phyloP scores from a whole-genome alignment of 1,140 invertebrate genomes.

The Musca domestica region DNA sequence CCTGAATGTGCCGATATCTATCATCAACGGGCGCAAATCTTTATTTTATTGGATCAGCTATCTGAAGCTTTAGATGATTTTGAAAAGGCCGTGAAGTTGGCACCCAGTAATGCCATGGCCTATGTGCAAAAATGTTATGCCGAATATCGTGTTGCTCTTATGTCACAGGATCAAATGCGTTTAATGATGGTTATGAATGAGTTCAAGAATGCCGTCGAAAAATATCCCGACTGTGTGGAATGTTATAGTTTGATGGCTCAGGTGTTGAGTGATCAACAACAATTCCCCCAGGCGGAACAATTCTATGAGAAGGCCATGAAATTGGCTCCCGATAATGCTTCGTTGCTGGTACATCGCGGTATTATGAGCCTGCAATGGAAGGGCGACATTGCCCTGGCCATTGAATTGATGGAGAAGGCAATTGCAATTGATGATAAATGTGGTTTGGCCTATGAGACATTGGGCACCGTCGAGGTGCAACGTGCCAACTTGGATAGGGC shows the following conservation, averaged over 20 bases:
- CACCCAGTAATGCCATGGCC: conserved; percentile 79
- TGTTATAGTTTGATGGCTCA: conserved; percentile 80
- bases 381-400: conserved; percentile 75
- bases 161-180: conserved; percentile 58
- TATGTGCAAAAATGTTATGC: conserved; percentile 85
- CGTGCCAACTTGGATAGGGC: conserved; percentile 72
- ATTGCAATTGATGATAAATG: conserved; percentile 87
- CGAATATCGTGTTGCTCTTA: conserved; percentile 69
- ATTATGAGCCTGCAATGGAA: conserved; percentile 80
- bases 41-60: conserved; percentile 77
- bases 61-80: conserved; percentile 80
- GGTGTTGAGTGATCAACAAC: conserved; percentile 78
- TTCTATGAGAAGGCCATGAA: conserved; percentile 79
- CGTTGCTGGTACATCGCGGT: conserved; percentile 82
- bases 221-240: conserved; percentile 82
- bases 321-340: conserved; percentile 82
- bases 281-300: conserved; percentile 77
- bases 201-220: conserved; percentile 73
- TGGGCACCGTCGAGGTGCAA: conserved; percentile 92
- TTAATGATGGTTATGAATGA: conserved; percentile 63
- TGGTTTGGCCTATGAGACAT: conserved; percentile 91
- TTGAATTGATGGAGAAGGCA: conserved; percentile 76
- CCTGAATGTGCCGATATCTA: conserved; percentile 82
- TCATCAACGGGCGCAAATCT: conserved; percentile 73
- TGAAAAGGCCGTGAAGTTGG: conserved; percentile 75